A percentile compares a stretch with the other conserved stretches of the same genome.
Evolutionary conservation across 2,797 vertebrate genomes (phyloP).

Genomic region (Peromyscus nudipes): DNA sequence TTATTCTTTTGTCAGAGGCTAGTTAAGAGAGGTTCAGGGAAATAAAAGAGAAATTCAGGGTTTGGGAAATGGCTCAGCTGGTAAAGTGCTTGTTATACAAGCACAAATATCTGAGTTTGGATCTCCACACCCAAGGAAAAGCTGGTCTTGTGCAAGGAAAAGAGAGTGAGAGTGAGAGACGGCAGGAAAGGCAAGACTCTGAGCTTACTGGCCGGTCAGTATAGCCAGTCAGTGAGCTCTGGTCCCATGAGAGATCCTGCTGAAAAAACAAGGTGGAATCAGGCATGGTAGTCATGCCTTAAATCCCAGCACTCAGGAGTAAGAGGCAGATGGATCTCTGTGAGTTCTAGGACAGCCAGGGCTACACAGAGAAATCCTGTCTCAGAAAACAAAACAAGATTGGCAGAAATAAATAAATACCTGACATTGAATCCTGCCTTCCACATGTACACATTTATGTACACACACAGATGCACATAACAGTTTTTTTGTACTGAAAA

Average conservation of each 20-base stretch:
- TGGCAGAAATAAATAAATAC: neutral
- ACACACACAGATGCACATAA: neutral
- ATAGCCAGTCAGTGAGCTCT: neutral
- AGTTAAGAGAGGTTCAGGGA: neutral
- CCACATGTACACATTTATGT: neutral
- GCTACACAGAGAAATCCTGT: neutral
- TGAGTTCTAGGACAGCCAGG: neutral
- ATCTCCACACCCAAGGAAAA: neutral
- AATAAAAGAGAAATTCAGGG: neutral
- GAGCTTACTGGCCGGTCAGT: neutral
- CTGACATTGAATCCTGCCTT: neutral
- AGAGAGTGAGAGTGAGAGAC: neutral
- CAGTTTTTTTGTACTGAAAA: neutral
- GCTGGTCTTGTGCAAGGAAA: neutral
- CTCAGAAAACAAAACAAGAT: neutral
- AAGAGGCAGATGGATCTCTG: neutral
- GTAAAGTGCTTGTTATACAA: neutral
- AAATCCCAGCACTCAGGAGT: neutral
- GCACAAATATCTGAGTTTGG: neutral
- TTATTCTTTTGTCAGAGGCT: slow-evolving; percentile 9
- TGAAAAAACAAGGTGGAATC: neutral
- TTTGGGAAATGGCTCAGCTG: neutral
- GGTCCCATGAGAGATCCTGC: neutral
- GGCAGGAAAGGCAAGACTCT: neutral
- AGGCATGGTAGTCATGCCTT: too few relatives aligned